Percentiles rank a stretch among this genome's conserved stretches.
phyloP scores from a whole-genome alignment of 2,797 vertebrate genomes.

The Danio albolineatus region DNA sequence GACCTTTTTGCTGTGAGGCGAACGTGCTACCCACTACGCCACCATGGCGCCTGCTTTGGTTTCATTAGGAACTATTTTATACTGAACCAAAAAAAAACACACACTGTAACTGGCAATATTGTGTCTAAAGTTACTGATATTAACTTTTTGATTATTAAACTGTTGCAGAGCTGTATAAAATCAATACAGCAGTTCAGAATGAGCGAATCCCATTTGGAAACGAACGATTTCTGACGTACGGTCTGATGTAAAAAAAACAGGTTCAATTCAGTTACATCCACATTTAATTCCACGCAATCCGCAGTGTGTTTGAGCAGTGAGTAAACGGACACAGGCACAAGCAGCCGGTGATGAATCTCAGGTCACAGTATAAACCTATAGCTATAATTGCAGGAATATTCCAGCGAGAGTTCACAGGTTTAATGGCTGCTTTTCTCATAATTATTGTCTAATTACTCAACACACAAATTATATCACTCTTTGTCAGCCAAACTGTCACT shows the following conservation, averaged over 20 bases:
- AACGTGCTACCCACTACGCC: too few relatives aligned
- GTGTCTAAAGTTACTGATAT: neutral
- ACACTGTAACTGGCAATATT: neutral
- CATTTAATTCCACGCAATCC: neutral
- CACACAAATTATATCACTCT: constrained; percentile 26
- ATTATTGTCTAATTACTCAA: constrained; percentile 21
- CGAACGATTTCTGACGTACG: neutral
- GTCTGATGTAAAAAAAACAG: neutral
- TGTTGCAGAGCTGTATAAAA: neutral
- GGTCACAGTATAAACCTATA: constrained; percentile 17
- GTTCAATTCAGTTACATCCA: neutral
- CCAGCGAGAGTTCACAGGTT: constrained; percentile 16
- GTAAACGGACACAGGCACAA: neutral
- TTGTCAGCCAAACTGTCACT: constrained; percentile 29
- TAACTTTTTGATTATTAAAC: neutral
- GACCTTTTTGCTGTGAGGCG: too few relatives aligned
- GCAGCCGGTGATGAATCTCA: neutral
- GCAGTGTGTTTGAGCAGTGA: neutral
- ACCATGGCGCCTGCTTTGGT: neutral
- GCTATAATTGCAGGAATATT: constrained; percentile 36
- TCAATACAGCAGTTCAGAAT: neutral
- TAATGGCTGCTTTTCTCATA: constrained; percentile 31
- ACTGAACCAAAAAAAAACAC: neutral
- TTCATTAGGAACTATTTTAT: neutral
- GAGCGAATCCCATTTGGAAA: neutral